Base-by-base conservation (phyloP, 2,113 vertebrate species). In the Bos javanicus region DNA sequence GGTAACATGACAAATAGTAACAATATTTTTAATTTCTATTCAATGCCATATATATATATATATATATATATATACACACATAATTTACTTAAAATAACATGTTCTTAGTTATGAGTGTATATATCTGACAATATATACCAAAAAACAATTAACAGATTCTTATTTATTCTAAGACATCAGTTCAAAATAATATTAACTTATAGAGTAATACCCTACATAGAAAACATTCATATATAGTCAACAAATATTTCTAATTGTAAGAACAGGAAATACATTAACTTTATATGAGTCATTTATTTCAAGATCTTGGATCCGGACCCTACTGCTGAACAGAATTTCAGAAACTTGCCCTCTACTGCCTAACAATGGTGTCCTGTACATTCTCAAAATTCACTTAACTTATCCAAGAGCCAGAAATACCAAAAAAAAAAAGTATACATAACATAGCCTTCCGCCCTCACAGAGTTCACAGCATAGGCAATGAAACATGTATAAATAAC, bases 141-240 rank as follows among this genome's bases (percentile, higher is more conserved):
- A 80, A 88, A 91, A 30, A 12, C n/a, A 48, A 13, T 59, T n/a
- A 95, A 7, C 88, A 87, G 46, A 89, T 16, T 93, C 36, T 60
- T 60, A 81, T 17, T 82, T 92, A 78, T 52, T 54, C n/a, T n/a
- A 48, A 81, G 8, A 80, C 26, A 16, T 6, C 43, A 78, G 17
- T 86, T 81, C 71, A 95, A 94, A 95, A 82, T 83, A 89, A 60
- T 19, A 93, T 23, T 90, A 92, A 90, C 10, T 46, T n/a, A 92
- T 21, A 4, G 6, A 87, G 76, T 33, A 97, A 84, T 28, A 17
- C 43, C 43, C 33, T 87, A 86, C 17, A 48, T 16, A 78, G 74
- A 74, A 54, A 84, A 87, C 11, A 91, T 26, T 74, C 60, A 87
- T 43, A 86, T 23, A 84, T 59, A 94, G 54, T 88, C 81, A 71